Conservation (phyloP, 1,140 invertebrate genomes). For the Ceratosolen fusciceps region DNA sequence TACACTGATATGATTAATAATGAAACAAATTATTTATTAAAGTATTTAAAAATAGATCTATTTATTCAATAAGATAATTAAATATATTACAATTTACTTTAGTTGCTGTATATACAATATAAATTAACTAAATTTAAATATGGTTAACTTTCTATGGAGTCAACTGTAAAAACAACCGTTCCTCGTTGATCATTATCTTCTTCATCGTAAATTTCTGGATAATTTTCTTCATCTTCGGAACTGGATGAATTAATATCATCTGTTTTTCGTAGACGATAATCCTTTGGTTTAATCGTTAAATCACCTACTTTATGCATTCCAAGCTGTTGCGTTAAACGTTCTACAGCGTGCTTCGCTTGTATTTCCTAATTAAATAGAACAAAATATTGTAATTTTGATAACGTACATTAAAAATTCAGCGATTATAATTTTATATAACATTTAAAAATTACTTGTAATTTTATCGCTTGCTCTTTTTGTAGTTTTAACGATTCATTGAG, state of each 20-base stretch:
- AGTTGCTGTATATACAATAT: conserved; percentile 25
- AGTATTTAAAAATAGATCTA: conserved; percentile 42
- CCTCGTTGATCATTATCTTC: conserved; percentile 67
- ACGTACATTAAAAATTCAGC: not conserved
- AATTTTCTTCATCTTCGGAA: conserved; percentile 63
- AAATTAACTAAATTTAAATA: conserved; percentile 25
- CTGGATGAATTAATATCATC: conserved; percentile 53
- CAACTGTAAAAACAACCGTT: conserved; percentile 65
- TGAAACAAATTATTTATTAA: conserved; percentile 14
- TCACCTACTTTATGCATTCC: conserved; percentile 48
- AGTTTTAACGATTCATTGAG: conserved; percentile 75
- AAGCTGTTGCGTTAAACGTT: conserved; percentile 64
- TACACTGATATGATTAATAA: conserved; percentile 31
- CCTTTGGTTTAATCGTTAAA: conserved; percentile 51
- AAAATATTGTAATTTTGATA: not conserved
- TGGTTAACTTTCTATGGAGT: conserved; percentile 55
- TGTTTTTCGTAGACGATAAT: conserved; percentile 54
- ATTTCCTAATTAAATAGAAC: conserved; percentile 61
- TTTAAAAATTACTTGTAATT: conserved; percentile 62
- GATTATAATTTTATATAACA: not conserved
- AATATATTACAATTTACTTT: conserved; percentile 36
- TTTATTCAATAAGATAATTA: conserved; percentile 32
- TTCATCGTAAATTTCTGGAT: conserved; percentile 65
- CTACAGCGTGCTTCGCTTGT: conserved; percentile 69
- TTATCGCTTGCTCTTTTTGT: conserved; percentile 69